Conservation (phyloP, 2,113 vertebrate genomes). For the Sciurus niger region DNA sequence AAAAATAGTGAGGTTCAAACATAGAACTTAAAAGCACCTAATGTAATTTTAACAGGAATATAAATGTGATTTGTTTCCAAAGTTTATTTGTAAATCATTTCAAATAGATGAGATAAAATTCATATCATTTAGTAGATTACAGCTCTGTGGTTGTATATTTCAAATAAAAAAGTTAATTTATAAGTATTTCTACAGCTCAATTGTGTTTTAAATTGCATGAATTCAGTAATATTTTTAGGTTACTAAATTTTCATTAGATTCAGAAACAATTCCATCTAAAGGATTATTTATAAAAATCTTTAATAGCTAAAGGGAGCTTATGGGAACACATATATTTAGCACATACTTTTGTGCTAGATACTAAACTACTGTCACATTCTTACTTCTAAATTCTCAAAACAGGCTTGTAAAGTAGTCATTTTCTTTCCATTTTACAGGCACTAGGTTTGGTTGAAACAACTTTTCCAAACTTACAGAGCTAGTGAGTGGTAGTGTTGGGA, state of each 20-base stretch:
- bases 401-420: background rate
- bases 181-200: background rate
- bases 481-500: background rate
- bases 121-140: background rate
- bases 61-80: conserved; percentile 51
- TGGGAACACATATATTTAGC: background rate
- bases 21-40: conserved; percentile 10
- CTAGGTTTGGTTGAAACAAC: background rate
- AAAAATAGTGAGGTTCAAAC: background rate
- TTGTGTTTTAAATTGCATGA: conserved; percentile 14
- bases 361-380: background rate
- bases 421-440: conserved; percentile 30
- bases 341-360: background rate
- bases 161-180: conserved; percentile 39
- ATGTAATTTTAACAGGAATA: conserved; percentile 32
- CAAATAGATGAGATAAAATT: conserved; percentile 44
- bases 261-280: conserved; percentile 31
- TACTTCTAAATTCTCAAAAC: conserved; percentile 37
- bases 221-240: conserved; percentile 63
- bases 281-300: conserved; percentile 31
- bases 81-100: conserved; percentile 21
- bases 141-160: background rate
- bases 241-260: conserved; percentile 43
- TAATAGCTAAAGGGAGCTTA: conserved; percentile 32
- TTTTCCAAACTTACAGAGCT: background rate